Base-by-base conservation (phyloP, 2,888 invertebrate species). In the Anorthoa munda region DNA sequence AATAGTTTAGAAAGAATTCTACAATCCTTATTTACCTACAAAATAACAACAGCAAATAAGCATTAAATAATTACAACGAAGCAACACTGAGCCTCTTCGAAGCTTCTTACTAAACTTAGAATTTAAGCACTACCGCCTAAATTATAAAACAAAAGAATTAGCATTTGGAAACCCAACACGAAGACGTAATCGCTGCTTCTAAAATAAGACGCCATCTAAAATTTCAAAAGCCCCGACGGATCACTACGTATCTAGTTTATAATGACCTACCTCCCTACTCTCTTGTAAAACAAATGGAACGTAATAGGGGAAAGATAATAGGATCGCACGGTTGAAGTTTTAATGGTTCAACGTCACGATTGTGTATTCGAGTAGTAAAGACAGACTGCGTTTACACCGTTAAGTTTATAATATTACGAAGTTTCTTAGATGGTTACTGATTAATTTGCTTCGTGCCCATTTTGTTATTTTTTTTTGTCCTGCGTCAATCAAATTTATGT, bases 191-290 rank as follows among this genome's bases (percentile, higher is more conserved):
- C 73, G 70, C 56, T 53, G 21, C 61, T 59, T 67, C 81, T 79
- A 85, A 83, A 83, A 85, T 83, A 79, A 79, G 72, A 74, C 65
- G 50, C 75, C 77, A 71, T 83, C 79, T 84, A 75, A 83, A 83
- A 86, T 87, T 86, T 85, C 87, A 79, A 87, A 86, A 80, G 84
- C 76, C 76, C 56, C 64, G 48, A 55, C 23, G 74, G 63, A 75
- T 83, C 75, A 72, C 65, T 59, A 78, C 45, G 55, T 26, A 31
- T 59, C 78, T 84, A 78, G 18, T 64, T 53, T 59, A 67, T 31
- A 17, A 39, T 18, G 84, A 77, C 1, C 83, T 69, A 4, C 75
- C 67, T 63, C 75, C 48, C 26, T 60, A 65, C 65, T 69, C 55
- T 17, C 53, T 39, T 5, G 31, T 39, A 55, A 70, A 71, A 69